phyloP scores from a whole-genome alignment of 2,113 vertebrate species.

The Peromyscus polionotus region DNA sequence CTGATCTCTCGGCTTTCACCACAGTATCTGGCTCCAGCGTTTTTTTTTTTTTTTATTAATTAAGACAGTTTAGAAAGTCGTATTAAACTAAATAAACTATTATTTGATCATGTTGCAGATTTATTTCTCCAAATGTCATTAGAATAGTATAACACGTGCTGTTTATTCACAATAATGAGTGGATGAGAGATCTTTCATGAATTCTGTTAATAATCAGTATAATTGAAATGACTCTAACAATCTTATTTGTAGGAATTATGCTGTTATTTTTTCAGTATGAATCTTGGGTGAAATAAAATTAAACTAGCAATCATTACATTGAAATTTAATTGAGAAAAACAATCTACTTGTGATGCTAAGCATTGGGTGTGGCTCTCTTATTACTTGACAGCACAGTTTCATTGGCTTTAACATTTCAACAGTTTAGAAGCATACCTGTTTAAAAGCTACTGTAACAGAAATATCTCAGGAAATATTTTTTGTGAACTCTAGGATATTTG shows the following conservation, averaged over 20 bases:
- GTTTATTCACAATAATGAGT: neutral
- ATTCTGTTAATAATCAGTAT: neutral
- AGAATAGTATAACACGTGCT: neutral
- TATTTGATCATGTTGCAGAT: neutral
- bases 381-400: neutral
- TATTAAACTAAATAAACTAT: conserved; percentile 2
- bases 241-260: neutral
- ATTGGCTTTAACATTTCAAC: neutral
- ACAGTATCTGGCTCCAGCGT: too few relatives aligned
- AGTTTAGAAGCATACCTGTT: neutral
- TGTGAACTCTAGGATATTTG: neutral
- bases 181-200: neutral
- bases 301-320: neutral
- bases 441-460: neutral
- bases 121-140: neutral
- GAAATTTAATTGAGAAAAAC: conserved; percentile 1
- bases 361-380: neutral
- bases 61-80: too few relatives aligned
- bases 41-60: too few relatives aligned
- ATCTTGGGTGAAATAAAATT: neutral
- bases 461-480: neutral
- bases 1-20: too few relatives aligned
- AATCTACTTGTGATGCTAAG: neutral
- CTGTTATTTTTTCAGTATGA: neutral
- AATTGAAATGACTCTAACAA: neutral